phyloP scores from a whole-genome alignment of 2,888 invertebrate genomes.

The Cheilosia pagana region DNA sequence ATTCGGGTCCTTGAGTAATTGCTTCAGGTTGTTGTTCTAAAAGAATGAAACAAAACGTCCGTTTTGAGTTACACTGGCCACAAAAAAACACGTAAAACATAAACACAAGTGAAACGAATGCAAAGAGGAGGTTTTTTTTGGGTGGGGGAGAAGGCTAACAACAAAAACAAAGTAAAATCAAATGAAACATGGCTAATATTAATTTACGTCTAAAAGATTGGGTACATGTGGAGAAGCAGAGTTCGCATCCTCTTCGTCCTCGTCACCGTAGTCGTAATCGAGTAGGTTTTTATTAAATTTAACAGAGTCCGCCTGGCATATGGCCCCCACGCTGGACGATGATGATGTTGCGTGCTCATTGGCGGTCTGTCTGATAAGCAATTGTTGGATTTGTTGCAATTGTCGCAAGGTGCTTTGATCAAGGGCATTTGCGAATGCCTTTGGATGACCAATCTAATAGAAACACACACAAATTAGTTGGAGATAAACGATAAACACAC shows the following conservation, averaged over 20 bases:
- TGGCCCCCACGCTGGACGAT: constrained; percentile 47
- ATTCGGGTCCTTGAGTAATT: constrained; percentile 91
- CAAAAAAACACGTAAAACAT: neutral
- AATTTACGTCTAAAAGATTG: constrained; percentile 77
- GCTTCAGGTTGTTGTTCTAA: constrained; percentile 83
- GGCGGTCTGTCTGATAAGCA: constrained; percentile 83
- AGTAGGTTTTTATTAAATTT: constrained; percentile 93
- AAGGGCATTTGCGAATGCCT: constrained; percentile 78
- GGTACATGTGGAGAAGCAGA: constrained; percentile 77
- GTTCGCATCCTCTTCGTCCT: constrained; percentile 89
- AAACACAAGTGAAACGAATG: neutral
- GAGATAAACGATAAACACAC: constrained; percentile 17
- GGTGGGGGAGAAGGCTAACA: constrained; percentile 8
- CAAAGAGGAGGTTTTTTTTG: neutral
- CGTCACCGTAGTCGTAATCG: constrained; percentile 96
- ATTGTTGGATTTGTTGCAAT: constrained; percentile 87
- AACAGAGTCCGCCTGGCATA: constrained; percentile 82
- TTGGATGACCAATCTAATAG: constrained; percentile 80
- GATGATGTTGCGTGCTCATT: constrained; percentile 70
- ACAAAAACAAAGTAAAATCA: constrained; percentile 35
- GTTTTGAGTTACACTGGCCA: neutral
- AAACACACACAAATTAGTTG: constrained; percentile 61
- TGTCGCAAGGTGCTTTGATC: constrained; percentile 83
- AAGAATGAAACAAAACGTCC: constrained; percentile 48
- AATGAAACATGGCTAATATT: constrained; percentile 38